Percentiles rank a stretch among this genome's conserved stretches.
Evolutionary conservation across 2,797 vertebrate genomes (phyloP).

Genomic region (Aplochiton taeniatus): DNA sequence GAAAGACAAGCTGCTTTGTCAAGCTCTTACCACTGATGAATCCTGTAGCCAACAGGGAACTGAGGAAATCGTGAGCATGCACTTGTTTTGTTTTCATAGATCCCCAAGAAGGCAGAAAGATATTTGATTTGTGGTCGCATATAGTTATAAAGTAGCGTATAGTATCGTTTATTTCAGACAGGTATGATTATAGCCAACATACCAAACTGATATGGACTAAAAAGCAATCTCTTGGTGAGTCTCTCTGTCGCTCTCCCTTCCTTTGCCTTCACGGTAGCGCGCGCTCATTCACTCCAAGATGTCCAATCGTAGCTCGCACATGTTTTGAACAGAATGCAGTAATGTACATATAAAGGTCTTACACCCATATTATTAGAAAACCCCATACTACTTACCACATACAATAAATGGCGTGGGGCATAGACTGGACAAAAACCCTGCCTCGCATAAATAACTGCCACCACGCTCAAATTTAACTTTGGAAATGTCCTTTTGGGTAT

Average conservation of each 20-base stretch:
- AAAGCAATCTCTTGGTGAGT: no score
- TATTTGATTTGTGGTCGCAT: not conserved
- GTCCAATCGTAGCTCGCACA: conserved; percentile 43
- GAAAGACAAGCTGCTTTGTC: conserved; percentile 26
- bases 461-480: no score
- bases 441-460: no score
- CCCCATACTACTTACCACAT: no score
- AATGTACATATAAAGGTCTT: not conserved
- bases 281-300: conserved; percentile 32
- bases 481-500: no score
- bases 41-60: conserved; percentile 35
- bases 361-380: no score
- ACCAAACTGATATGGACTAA: no score
- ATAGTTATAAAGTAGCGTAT: not conserved
- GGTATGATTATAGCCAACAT: no score
- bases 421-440: no score
- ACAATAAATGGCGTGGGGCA: no score
- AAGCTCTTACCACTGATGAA: conserved; percentile 35
- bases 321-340: conserved; percentile 39
- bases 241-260: not conserved
- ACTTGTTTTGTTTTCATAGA: conserved; percentile 26
- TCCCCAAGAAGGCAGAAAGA: conserved; percentile 2
- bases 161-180: no score
- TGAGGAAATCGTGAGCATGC: conserved; percentile 29
- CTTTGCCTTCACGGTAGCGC: not conserved